Evolutionary conservation across 2,888 invertebrate species (phyloP).

Genomic region (Melieria picta): DNA sequence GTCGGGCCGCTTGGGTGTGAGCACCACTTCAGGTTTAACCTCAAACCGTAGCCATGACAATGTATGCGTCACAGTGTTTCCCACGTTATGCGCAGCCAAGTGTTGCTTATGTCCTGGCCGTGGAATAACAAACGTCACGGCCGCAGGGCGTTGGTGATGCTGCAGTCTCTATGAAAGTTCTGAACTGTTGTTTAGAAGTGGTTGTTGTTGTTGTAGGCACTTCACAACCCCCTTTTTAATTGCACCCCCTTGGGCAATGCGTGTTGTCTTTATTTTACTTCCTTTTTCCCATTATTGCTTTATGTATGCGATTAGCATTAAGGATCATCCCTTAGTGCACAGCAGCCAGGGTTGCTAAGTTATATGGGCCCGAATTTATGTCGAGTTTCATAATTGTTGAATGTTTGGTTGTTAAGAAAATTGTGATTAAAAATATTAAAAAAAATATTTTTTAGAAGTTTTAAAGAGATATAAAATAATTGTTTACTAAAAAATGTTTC

Average conservation of each 20-base stretch:
- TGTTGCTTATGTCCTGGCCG: constrained; percentile 56
- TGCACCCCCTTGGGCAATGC: neutral
- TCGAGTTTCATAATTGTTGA: too few relatives aligned
- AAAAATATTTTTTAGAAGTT: too few relatives aligned
- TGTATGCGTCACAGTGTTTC: constrained; percentile 42
- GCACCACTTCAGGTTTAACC: constrained; percentile 19
- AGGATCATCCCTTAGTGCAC: constrained; percentile 51
- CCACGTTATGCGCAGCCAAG: constrained; percentile 50
- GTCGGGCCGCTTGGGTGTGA: neutral
- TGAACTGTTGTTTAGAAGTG: neutral
- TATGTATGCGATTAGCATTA: constrained; percentile 47
- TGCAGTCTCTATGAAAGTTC: neutral
- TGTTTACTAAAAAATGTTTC: too few relatives aligned
- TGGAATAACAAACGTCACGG: constrained; percentile 15
- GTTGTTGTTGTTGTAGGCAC: neutral
- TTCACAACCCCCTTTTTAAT: constrained; percentile 11
- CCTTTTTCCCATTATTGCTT: constrained; percentile 14
- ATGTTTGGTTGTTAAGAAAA: too few relatives aligned
- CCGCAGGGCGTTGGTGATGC: constrained; percentile 12
- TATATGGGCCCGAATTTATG: too few relatives aligned
- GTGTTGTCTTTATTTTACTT: neutral
- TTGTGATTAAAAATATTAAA: too few relatives aligned
- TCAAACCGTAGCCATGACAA: neutral
- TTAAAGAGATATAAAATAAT: too few relatives aligned
- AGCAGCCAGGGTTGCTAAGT: neutral